Percentiles rank a stretch among this genome's conserved stretches.
phyloP scores from a whole-genome alignment of 2,113 vertebrate genomes.

The Cheilinus undulatus region DNA sequence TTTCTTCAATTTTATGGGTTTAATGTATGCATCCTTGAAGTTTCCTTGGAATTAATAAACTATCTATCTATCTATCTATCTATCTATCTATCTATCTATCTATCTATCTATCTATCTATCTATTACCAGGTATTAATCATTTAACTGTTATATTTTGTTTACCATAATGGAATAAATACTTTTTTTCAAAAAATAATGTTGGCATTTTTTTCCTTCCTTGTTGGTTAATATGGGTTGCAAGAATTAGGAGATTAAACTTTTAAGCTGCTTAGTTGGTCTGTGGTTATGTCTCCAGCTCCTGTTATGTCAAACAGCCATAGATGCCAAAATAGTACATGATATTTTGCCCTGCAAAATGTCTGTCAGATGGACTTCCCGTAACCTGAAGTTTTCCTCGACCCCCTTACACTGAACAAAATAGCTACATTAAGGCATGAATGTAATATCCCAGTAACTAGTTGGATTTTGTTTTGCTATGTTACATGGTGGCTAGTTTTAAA shows the following conservation, averaged over 20 bases:
- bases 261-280: too few relatives aligned
- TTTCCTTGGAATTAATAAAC: too few relatives aligned
- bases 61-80: too few relatives aligned
- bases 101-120: too few relatives aligned
- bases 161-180: slow-evolving; percentile 1
- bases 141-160: neutral
- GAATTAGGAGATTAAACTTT: neutral
- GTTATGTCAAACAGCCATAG: too few relatives aligned
- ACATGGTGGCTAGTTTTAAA: too few relatives aligned
- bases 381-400: neutral
- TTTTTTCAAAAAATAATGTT: neutral
- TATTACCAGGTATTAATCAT: neutral
- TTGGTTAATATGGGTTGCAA: neutral
- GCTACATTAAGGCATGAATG: neutral
- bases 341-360: neutral
- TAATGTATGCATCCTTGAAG: too few relatives aligned
- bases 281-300: too few relatives aligned
- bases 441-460: neutral
- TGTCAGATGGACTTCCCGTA: neutral
- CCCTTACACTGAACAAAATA: neutral
- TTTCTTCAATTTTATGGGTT: slow-evolving; percentile 4
- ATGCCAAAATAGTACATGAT: too few relatives aligned
- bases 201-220: neutral
- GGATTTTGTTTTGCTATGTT: neutral
- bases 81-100: too few relatives aligned